Evolutionary conservation across 2,888 invertebrate species (phyloP), one percentile per base, ranked within the genome.

Genomic region (Rotaria macrura): DNA sequence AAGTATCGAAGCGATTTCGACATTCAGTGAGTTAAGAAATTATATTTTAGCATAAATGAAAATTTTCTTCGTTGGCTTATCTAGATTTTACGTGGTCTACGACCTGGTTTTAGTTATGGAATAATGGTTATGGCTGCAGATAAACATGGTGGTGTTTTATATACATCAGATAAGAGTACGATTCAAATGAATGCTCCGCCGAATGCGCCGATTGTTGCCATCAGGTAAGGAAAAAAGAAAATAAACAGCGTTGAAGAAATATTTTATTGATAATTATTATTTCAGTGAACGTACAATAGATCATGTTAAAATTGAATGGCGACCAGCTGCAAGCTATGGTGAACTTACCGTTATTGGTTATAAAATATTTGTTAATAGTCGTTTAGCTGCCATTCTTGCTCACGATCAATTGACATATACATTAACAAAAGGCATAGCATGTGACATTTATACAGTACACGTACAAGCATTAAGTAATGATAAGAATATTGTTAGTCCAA

Each of bases 391-490:
- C 34, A 87, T 86, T 38, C 29, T 87, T 88, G 40, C 88, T 57
- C 88, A 89, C 12, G 90, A 91, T 83, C 90, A 91, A 87, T 88
- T 89, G 40, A 89, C 89, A 85, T 90, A 88, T 87, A 89, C 89
- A 38, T 90, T 89, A 88, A 90, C 90, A 6, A 89, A 89, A 55
- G 91, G 91, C 38, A 89, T 89, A 85, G 89, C 90, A 89, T 91
- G 91, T 87, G 88, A 89, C 85, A 91, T 90, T 85, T 91, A 91
- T 87, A 89, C 89, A 34, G 91, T 91, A 88, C 91, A 91, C 88
- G 90, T 90, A 9, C 90, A 90, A 89, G 90, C 90, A 29, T 87
- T 90, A 87, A 90, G 90, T 40, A 87, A 89, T 65, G 90, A 90
- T 83, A 88, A 89, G 43, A 84, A 84, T 52, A 88, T 90, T 87